A percentile compares a stretch with the other conserved stretches of the same genome.
Conservation (phyloP, 2,113 vertebrate genomes). For the Jaculus jaculus region DNA sequence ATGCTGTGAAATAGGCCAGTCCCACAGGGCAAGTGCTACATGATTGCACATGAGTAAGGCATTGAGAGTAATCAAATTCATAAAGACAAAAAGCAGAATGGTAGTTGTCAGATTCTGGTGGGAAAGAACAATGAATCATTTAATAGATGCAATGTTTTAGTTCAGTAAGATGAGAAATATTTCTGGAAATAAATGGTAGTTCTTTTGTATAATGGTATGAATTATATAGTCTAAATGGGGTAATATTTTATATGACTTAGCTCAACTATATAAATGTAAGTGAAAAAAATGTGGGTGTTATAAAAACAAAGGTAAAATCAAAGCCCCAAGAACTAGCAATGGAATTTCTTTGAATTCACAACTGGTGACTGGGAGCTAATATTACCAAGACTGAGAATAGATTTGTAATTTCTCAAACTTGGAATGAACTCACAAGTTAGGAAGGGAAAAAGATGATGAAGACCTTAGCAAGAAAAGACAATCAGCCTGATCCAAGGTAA, state of each 20-base stretch:
- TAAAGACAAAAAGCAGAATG: not conserved
- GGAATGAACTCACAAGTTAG: not conserved
- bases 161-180: not conserved
- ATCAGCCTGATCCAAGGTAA: not conserved
- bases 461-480: not conserved
- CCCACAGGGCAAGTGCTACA: not conserved
- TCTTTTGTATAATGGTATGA: not conserved
- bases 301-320: not conserved
- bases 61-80: not conserved
- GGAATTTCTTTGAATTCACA: not conserved
- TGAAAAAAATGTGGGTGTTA: not conserved
- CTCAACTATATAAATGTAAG: not conserved
- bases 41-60: not conserved
- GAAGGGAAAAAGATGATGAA: not conserved
- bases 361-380: not conserved
- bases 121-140: not conserved
- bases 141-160: not conserved
- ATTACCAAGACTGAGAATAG: not conserved
- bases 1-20: not conserved
- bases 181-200: not conserved
- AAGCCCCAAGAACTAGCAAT: not conserved
- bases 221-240: not conserved
- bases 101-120: too few relatives aligned
- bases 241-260: not conserved
- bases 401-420: not conserved